Conservation (phyloP, 2,797 vertebrate species). For the Brachymystax lenok region DNA sequence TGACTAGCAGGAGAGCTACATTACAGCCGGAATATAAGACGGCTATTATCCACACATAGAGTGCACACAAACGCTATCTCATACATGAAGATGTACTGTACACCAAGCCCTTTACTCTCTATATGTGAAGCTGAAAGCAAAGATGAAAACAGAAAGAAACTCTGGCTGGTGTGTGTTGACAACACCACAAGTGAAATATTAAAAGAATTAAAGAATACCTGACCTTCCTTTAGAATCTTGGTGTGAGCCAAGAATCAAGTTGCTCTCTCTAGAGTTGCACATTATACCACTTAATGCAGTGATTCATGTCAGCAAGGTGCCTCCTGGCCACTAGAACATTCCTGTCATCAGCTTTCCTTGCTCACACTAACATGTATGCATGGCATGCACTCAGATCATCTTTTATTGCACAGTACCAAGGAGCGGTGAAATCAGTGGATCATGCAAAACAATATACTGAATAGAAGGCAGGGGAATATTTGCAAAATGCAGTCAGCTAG, state of each 20-base stretch:
- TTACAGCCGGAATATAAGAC: constrained; percentile 44
- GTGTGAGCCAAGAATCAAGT: constrained; percentile 8
- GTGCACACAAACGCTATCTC: constrained; percentile 40
- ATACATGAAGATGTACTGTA: constrained; percentile 51
- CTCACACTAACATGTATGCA: constrained; percentile 5
- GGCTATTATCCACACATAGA: constrained; percentile 43
- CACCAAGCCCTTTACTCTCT: constrained; percentile 43
- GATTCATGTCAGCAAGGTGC: constrained; percentile 33
- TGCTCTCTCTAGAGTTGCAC: neutral
- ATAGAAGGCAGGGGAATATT: neutral
- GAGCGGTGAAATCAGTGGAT: neutral
- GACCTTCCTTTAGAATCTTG: constrained; percentile 9
- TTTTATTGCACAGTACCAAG: neutral
- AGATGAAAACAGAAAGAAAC: neutral
- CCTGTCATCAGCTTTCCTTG: constrained; percentile 9
- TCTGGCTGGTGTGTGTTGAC: neutral
- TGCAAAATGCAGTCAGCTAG: neutral
- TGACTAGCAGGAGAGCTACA: constrained; percentile 56
- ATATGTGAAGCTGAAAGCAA: neutral
- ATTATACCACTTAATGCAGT: neutral
- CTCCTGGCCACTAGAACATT: constrained; percentile 7
- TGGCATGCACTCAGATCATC: constrained; percentile 12
- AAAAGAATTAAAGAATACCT: constrained; percentile 3
- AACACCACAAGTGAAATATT: constrained; percentile 7
- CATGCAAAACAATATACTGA: neutral